Percentiles rank a stretch among this genome's conserved stretches.
Conservation (phyloP, 2,113 vertebrate genomes). For the Colossoma macropomum region DNA sequence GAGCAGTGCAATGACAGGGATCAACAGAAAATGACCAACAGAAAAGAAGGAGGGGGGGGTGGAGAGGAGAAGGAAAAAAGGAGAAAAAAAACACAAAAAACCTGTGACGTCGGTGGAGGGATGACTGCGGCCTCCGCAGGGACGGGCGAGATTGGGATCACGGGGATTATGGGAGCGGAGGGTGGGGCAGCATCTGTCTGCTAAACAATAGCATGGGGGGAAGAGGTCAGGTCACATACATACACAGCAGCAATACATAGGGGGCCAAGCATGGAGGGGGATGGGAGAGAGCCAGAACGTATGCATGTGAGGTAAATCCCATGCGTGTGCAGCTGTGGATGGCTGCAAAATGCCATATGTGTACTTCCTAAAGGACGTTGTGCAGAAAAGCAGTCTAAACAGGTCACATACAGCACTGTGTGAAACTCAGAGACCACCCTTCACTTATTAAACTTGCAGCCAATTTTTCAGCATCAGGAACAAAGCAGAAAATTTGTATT, state of each 20-base stretch:
- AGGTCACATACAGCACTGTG: too few relatives aligned
- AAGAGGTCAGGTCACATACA: slow-evolving; percentile 73
- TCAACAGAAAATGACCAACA: slow-evolving; percentile 64
- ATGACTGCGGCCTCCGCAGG: slow-evolving; percentile 88
- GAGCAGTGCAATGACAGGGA: slow-evolving; percentile 50
- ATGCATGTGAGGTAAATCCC: neutral
- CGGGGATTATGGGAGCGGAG: slow-evolving; percentile 92
- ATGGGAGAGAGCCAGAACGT: neutral
- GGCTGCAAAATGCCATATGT: neutral
- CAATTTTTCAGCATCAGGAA: too few relatives aligned
- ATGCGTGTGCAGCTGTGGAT: slow-evolving; percentile 24
- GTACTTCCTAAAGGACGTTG: too few relatives aligned
- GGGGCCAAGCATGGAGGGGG: slow-evolving; percentile 1
- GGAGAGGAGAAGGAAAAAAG: slow-evolving; percentile 65
- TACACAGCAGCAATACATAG: slow-evolving; percentile 59
- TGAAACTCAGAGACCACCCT: too few relatives aligned
- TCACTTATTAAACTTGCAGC: too few relatives aligned
- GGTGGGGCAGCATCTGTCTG: slow-evolving; percentile 89
- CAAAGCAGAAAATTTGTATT: too few relatives aligned
- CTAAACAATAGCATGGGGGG: slow-evolving; percentile 86
- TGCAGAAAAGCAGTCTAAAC: too few relatives aligned
- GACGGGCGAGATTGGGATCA: slow-evolving; percentile 93
- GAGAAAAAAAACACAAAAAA: slow-evolving; percentile 83
- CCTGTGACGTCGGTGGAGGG: slow-evolving; percentile 88
- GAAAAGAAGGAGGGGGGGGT: slow-evolving; percentile 5